These are phyloP conservation scores for Poeciliopsis infans DNA, from an alignment of 2,797 vertebrate genomes.

Conservation along the genomic window DNA sequence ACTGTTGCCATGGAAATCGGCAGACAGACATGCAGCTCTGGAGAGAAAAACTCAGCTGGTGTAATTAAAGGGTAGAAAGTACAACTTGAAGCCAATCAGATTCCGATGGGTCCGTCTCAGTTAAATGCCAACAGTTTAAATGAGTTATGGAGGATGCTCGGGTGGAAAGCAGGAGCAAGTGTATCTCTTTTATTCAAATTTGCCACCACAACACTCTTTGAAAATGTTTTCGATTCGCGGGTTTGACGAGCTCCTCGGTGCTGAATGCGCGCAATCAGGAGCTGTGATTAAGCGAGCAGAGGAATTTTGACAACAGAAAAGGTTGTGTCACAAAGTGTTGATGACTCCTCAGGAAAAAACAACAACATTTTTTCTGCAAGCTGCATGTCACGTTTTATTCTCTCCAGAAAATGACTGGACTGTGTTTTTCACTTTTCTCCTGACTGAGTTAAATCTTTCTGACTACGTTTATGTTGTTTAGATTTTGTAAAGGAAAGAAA, in stretches of 20 bases:
- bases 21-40: conserved; percentile 23
- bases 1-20: conserved; percentile 45
- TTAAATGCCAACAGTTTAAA: conserved; percentile 49
- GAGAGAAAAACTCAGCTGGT: conserved; percentile 19
- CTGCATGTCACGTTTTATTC: neutral
- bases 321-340: conserved; percentile 18
- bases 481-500: neutral
- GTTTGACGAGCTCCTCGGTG: conserved; percentile 22
- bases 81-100: conserved; percentile 47
- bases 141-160: conserved; percentile 21
- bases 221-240: conserved; percentile 9
- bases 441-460: neutral
- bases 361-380: neutral
- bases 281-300: conserved; percentile 29
- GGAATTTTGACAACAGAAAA: conserved; percentile 14
- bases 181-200: conserved; percentile 28
- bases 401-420: conserved; percentile 2
- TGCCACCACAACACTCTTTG: conserved; percentile 15
- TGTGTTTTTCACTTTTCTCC: neutral
- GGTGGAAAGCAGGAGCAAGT: conserved; percentile 4
- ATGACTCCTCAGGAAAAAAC: conserved; percentile 10
- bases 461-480: neutral
- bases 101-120: conserved; percentile 24
- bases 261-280: conserved; percentile 30
- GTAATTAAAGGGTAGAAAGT: conserved; percentile 17